These are phyloP conservation scores for Trypoxylus dichotomus DNA, from an alignment of 1,140 invertebrate genomes.

Conservation along the genomic window DNA sequence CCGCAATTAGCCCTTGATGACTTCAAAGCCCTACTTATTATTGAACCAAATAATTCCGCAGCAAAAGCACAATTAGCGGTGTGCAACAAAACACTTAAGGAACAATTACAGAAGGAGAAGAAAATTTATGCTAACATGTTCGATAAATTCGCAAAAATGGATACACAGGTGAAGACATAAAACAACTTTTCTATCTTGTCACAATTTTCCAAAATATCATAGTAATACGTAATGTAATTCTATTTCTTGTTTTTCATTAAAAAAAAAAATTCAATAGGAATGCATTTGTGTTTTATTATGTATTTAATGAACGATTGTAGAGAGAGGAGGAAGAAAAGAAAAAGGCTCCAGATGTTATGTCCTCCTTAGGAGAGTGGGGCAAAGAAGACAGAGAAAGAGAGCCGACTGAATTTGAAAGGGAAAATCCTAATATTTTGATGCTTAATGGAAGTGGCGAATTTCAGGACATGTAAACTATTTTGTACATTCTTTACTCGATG, in stretches of 20 bases:
- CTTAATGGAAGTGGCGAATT: slow-evolving; percentile 74
- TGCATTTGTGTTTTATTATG: slow-evolving; percentile 19
- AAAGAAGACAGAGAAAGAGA: slow-evolving; percentile 69
- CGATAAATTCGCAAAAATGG: slow-evolving; percentile 79
- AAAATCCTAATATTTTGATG: slow-evolving; percentile 78
- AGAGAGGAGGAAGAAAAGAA: slow-evolving; percentile 67
- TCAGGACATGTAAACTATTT: slow-evolving; percentile 68
- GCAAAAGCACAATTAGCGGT: slow-evolving; percentile 76
- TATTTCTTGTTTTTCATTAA: background rate
- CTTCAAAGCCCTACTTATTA: slow-evolving; percentile 69
- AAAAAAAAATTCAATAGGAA: background rate
- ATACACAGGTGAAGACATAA: slow-evolving; percentile 67
- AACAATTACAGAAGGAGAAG: slow-evolving; percentile 81
- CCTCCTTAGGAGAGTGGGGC: slow-evolving; percentile 70
- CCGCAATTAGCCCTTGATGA: slow-evolving; percentile 76
- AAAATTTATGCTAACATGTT: slow-evolving; percentile 95
- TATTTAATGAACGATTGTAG: slow-evolving; percentile 53
- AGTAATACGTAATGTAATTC: background rate
- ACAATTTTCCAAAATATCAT: background rate
- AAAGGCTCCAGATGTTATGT: slow-evolving; percentile 72
- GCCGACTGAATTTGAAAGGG: slow-evolving; percentile 74
- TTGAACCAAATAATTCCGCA: slow-evolving; percentile 74
- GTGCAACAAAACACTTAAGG: slow-evolving; percentile 75
- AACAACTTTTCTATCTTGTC: background rate
- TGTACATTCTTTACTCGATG: background rate